Evolutionary conservation across 2,113 vertebrate species (phyloP).

Genomic region (Recurvirostra avosetta): DNA sequence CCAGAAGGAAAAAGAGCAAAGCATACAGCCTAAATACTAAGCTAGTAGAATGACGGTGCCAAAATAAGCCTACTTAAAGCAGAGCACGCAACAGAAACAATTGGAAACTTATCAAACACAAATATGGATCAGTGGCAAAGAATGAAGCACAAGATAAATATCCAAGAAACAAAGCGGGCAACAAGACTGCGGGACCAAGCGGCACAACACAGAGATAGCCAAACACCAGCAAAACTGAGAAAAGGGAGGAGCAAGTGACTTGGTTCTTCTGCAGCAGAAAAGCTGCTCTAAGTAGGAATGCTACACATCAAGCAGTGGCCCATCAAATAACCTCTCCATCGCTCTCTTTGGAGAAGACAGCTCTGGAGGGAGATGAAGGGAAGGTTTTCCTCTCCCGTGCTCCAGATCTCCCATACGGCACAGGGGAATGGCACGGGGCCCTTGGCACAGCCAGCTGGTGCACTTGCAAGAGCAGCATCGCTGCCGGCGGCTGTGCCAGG

Average conservation of each 20-base stretch:
- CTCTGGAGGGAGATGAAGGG: neutral
- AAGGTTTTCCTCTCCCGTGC: neutral
- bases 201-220: neutral
- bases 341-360: neutral
- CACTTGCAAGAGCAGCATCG: neutral
- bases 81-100: neutral
- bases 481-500: neutral
- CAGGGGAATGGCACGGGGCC: fast-evolving
- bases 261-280: neutral
- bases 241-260: neutral
- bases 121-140: neutral
- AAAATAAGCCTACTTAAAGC: neutral
- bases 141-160: neutral
- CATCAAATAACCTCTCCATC: neutral
- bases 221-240: fast-evolving
- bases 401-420: neutral
- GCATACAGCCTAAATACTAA: neutral
- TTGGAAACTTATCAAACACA: neutral
- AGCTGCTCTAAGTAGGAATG: fast-evolving
- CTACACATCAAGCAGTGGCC: fast-evolving
- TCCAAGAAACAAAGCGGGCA: neutral
- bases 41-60: neutral
- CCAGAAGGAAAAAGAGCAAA: neutral
- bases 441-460: neutral
- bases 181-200: neutral